Evolutionary conservation across 2,797 vertebrate species (phyloP).

Genomic region (Sebastes kiyomatsui): DNA sequence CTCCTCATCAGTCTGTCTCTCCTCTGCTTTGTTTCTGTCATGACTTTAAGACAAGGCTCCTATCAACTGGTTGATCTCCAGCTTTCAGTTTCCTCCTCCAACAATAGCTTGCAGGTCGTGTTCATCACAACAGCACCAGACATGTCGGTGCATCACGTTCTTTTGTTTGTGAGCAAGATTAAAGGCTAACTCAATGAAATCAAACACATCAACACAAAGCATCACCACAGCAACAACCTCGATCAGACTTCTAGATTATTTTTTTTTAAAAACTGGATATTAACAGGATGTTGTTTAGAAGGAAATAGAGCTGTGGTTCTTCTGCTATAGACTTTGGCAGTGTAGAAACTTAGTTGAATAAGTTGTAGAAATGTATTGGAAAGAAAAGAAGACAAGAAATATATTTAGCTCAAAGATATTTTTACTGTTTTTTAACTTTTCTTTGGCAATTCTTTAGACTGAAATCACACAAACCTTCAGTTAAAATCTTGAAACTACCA

Average conservation of each 20-base stretch:
- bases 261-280: not conserved
- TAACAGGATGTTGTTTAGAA: not conserved
- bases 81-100: constrained; percentile 27
- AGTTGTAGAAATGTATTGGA: not conserved
- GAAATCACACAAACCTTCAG: not conserved
- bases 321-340: not conserved
- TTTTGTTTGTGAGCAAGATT: constrained; percentile 41
- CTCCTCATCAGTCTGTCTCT: constrained; percentile 22
- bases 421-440: not conserved
- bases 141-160: not conserved
- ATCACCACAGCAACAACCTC: constrained; percentile 1
- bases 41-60: constrained; percentile 30
- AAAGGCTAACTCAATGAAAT: constrained; percentile 38
- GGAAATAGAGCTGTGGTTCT: constrained; percentile 1
- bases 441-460: not conserved
- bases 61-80: constrained; percentile 50
- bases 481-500: not conserved
- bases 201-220: constrained; percentile 28
- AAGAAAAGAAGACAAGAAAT: not conserved
- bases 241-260: constrained; percentile 11
- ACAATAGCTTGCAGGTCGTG: constrained; percentile 39
- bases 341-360: not conserved
- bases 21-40: constrained; percentile 28
- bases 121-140: constrained; percentile 20
- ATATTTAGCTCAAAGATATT: not conserved